Conservation (phyloP, 2,797 vertebrate genomes). For the Acestrorhynchus altus region DNA sequence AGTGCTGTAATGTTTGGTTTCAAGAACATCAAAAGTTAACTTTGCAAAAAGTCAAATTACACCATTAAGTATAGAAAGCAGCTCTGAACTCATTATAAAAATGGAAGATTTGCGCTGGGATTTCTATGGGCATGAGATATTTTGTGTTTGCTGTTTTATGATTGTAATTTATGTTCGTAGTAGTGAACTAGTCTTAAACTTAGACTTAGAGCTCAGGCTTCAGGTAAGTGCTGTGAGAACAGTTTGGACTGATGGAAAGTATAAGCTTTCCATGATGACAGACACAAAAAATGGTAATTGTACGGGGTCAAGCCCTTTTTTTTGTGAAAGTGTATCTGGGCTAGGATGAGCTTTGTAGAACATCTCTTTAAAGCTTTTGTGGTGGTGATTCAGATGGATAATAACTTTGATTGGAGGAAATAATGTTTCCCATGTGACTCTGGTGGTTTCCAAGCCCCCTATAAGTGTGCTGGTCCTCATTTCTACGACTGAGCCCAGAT, state of each 20-base stretch:
- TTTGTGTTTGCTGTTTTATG: neutral
- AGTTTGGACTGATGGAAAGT: constrained; percentile 22
- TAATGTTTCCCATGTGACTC: constrained; percentile 58
- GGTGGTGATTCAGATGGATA: constrained; percentile 53
- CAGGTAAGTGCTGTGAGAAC: constrained; percentile 12
- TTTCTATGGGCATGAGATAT: neutral
- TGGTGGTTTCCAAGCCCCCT: constrained; percentile 39
- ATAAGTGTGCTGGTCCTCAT: constrained; percentile 38
- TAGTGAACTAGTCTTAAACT: no score
- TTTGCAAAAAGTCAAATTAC: constrained; percentile 25
- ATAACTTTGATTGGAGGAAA: constrained; percentile 56
- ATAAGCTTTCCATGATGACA: constrained; percentile 35
- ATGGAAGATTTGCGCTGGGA: neutral
- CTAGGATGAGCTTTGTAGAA: constrained; percentile 42
- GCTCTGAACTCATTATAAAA: neutral
- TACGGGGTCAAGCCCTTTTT: neutral
- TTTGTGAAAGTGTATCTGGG: constrained; percentile 17
- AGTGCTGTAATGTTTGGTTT: constrained; percentile 5
- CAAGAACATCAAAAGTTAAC: constrained; percentile 31
- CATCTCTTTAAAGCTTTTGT: constrained; percentile 43
- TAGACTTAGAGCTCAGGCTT: neutral
- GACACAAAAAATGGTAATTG: constrained; percentile 24
- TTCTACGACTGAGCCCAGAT: constrained; percentile 49
- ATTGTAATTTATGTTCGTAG: neutral
- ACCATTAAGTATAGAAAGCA: neutral